Evolutionary conservation across 1,140 invertebrate genomes (phyloP), one percentile per base, ranked within the genome.

Genomic region (Drosophila pruinosa): DNA sequence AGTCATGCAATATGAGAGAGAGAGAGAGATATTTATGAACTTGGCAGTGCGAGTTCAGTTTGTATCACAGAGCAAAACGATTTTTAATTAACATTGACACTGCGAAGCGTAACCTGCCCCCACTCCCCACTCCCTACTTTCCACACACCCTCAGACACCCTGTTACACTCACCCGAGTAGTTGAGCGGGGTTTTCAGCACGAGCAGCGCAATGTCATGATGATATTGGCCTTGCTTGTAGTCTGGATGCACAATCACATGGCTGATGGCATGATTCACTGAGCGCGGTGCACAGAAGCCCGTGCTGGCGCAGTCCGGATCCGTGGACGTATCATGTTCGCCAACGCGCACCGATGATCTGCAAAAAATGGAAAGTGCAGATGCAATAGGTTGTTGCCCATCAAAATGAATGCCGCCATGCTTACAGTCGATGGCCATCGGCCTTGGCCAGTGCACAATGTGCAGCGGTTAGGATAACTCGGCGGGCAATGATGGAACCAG

Each of bases 401-500:
- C 6, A 7, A 36, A 22, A 12, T 4, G 0, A 14, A 24, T 6
- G 21, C 2, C 4, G 4, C 22, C 3, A 15, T 38, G 85, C 93
- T 94, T 92, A 95, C 94, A 95, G 85, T 85, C 94, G 93, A 80
- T 94, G 94, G 68, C 93, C 94, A 41, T 94, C 93, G 22, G 94
- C 93, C 81, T 95, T 95, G 1, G 94, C 94, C 41, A 95, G 73
- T 3, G 94, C 94, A 89, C 95, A 96, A 76, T 95, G 95, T 1
- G 95, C 95, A 0, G 95, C 95, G 1, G 95, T 96, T 6, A 95
- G 79, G 24, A 96, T 92, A 77, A 91, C 90, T 7, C 89, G 78
- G 0, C 93, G 93, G 3, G 93, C 93, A 15, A 96, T 93, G 7
- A 95, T 94, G 4, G 94, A 94, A 1, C 95, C 95, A 39, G 94